Evolutionary conservation across 2,888 invertebrate species (phyloP).

Genomic region (Oxycera nigricornis): DNA sequence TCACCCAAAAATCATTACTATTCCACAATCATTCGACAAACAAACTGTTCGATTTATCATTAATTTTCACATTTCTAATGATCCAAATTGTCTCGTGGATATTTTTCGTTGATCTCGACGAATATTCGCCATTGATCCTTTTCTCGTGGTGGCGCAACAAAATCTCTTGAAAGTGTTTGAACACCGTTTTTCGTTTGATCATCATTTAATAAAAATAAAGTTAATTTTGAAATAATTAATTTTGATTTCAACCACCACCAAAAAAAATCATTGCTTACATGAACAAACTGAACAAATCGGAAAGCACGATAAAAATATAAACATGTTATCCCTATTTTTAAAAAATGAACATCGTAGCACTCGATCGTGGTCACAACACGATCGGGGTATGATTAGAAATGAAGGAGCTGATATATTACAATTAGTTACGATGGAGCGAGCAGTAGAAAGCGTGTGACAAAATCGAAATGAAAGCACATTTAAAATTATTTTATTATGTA

Average conservation of each 20-base stretch:
- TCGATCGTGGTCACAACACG: too few species aligned
- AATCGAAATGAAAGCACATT: too few species aligned
- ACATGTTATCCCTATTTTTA: too few species aligned
- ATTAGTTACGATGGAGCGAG: too few species aligned
- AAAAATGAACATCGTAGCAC: background rate
- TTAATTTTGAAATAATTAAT: conserved; percentile 31
- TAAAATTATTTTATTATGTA: too few species aligned
- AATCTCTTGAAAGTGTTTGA: conserved; percentile 52
- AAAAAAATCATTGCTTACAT: background rate
- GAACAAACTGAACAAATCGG: background rate
- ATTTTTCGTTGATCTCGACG: conserved; percentile 51
- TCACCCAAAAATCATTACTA: conserved; percentile 10
- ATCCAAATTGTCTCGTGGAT: conserved; percentile 50
- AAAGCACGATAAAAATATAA: background rate
- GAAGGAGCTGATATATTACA: too few species aligned
- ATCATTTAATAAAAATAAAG: conserved; percentile 51
- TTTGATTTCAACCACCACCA: conserved; percentile 3
- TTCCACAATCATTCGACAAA: conserved; percentile 11
- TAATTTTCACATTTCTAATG: conserved; percentile 49
- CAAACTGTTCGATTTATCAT: conserved; percentile 40
- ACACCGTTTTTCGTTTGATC: conserved; percentile 49
- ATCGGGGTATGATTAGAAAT: too few species aligned
- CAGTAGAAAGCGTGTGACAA: too few species aligned
- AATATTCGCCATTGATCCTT: conserved; percentile 52
- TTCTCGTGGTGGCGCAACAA: conserved; percentile 55